These are phyloP conservation scores for Polia nebulosa DNA, from an alignment of 2,888 invertebrate species.

Conservation along the genomic window DNA sequence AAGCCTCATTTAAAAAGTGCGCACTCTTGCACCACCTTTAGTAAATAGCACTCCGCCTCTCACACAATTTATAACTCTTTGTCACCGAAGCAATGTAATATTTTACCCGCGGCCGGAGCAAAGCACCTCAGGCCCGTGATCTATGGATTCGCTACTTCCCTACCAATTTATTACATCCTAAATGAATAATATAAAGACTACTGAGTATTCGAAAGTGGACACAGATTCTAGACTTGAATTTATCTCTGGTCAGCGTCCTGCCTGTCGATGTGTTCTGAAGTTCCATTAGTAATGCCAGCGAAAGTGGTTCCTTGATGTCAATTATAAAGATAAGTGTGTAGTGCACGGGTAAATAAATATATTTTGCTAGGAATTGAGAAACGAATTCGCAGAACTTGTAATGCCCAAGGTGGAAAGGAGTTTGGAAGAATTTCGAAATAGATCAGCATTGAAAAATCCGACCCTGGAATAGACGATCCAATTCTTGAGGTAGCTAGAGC, in stretches of 20 bases:
- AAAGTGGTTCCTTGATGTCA: constrained; percentile 62
- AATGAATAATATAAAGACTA: constrained; percentile 75
- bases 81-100: constrained; percentile 65
- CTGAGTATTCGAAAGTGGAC: constrained; percentile 75
- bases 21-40: too few relatives aligned
- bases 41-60: neutral
- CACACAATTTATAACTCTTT: constrained; percentile 44
- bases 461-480: neutral
- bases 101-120: constrained; percentile 67
- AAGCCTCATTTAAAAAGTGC: too few relatives aligned
- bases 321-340: constrained; percentile 57
- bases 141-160: constrained; percentile 74
- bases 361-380: neutral
- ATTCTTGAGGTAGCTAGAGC: neutral
- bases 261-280: constrained; percentile 53
- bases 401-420: neutral
- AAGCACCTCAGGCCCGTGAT: constrained; percentile 69
- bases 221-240: constrained; percentile 58
- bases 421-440: neutral
- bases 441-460: neutral
- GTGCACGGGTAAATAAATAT: constrained; percentile 24
- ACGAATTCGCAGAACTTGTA: neutral
- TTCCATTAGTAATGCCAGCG: constrained; percentile 62
- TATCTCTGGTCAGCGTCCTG: constrained; percentile 52
- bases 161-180: constrained; percentile 76